Evolutionary conservation across 2,797 vertebrate species (phyloP), one percentile per base, ranked within the genome.

Genomic region (Megalops cyprinoides): DNA sequence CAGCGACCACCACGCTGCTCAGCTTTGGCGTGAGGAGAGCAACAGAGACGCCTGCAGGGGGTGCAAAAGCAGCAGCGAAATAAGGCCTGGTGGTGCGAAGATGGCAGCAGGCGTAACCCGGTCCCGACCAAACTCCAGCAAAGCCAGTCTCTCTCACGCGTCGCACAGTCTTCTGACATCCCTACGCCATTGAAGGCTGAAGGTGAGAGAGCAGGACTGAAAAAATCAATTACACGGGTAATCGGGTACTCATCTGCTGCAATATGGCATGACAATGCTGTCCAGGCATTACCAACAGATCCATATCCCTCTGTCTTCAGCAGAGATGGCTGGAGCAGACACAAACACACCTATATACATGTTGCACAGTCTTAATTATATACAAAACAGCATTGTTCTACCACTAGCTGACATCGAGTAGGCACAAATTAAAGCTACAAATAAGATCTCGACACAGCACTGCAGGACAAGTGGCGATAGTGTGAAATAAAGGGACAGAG

Each of bases 371-470:
- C 51, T 73, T 34, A 74, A 15, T 78, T 37, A 65, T 39, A 49
- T 81, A 18, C 60, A 51, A 65, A 20, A 39, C 53, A 49, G 51
- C 49, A 25, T 79, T 55, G 46, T 31, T 60, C 42, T 78, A 82
- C 76, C 74, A 49, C 49, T 60, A 74, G 76, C 65, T 69, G 39
- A 82, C 44, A 42, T 51, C 39, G 1, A 82, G 67, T 62, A 62
- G 42, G 69, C 56, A 71, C 62, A 77, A 71, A 4, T 31, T 71
- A 77, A 82, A 82, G 73, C 83, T 81, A 81, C 78, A 55, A 79
- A 46, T 44, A 74, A 74, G 75, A 51, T 56, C 71, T 77, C 44
- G 62, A 79, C 79, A 78, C 76, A 62, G 79, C 62, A 53, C 42
- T 48, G 28, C 81, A 79, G 55, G 67, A 80, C 46, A 34, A 25